phyloP scores from a whole-genome alignment of 1,140 invertebrate genomes.

The Chionoecetes opilio region DNA sequence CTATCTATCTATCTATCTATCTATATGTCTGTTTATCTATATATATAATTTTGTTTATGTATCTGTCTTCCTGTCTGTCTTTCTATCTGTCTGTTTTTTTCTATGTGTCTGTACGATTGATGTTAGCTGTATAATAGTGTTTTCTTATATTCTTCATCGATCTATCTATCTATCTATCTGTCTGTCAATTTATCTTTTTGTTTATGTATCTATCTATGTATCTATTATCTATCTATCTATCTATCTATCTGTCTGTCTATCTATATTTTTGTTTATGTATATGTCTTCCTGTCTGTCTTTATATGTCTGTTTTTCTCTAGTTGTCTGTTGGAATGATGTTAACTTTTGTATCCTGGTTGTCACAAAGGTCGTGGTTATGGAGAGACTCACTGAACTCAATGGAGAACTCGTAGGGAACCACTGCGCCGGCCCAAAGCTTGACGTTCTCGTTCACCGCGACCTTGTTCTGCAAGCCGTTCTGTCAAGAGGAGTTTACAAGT shows the following conservation, averaged over 20 bases:
- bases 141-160: background rate
- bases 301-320: too few relatives aligned
- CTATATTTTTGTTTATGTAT: too few relatives aligned
- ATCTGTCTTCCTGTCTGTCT: too few relatives aligned
- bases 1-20: background rate
- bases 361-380: background rate
- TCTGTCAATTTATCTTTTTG: background rate
- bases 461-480: constrained; percentile 68
- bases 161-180: background rate
- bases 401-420: constrained; percentile 68
- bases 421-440: constrained; percentile 49
- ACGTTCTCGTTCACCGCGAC: constrained; percentile 52
- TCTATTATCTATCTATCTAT: background rate
- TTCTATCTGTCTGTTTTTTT: too few relatives aligned
- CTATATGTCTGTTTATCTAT: background rate
- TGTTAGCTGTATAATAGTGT: too few relatives aligned
- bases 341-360: background rate
- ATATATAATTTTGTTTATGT: background rate
- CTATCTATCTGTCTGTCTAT: background rate
- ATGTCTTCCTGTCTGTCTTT: too few relatives aligned
- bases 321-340: background rate
- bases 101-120: too few relatives aligned
- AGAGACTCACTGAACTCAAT: constrained; percentile 60
- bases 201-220: too few relatives aligned
- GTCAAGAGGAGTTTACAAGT: background rate